Conservation (phyloP, 2,797 vertebrate genomes). For the Tiaroga cobitis region DNA sequence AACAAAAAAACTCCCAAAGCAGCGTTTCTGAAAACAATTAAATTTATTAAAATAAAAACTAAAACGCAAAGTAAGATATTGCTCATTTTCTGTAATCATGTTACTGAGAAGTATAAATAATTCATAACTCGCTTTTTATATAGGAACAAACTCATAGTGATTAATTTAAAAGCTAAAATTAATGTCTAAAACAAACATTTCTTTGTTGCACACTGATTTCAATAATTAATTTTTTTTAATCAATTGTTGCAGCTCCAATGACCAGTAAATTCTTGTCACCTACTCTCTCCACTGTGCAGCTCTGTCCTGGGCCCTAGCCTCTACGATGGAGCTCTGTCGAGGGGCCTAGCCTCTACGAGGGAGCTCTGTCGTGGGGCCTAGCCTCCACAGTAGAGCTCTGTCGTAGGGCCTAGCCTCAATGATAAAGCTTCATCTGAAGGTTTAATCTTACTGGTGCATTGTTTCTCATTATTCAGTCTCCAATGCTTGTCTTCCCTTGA, state of each 20-base stretch:
- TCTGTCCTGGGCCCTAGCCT: constrained; percentile 4
- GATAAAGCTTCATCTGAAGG: background rate
- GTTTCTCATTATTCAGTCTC: background rate
- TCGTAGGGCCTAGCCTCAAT: background rate
- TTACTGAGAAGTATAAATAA: no score
- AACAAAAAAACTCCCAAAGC: background rate
- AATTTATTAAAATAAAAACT: background rate
- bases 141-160: background rate
- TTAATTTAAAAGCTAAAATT: background rate
- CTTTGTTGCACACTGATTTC: background rate
- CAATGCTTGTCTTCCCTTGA: background rate
- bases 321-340: background rate
- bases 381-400: background rate
- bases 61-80: background rate
- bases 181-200: background rate
- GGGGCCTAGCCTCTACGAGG: background rate
- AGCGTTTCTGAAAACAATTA: background rate
- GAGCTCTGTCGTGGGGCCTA: background rate
- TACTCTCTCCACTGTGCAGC: background rate
- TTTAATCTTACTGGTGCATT: background rate
- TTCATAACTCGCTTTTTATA: background rate
- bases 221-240: background rate
- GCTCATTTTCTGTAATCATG: no score
- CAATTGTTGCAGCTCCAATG: background rate
- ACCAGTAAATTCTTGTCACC: background rate